A percentile compares a stretch with the other conserved stretches of the same genome.
These are phyloP conservation scores for Anolis carolinensis DNA, from an alignment of 2,113 vertebrate genomes.

Conservation along the genomic window DNA sequence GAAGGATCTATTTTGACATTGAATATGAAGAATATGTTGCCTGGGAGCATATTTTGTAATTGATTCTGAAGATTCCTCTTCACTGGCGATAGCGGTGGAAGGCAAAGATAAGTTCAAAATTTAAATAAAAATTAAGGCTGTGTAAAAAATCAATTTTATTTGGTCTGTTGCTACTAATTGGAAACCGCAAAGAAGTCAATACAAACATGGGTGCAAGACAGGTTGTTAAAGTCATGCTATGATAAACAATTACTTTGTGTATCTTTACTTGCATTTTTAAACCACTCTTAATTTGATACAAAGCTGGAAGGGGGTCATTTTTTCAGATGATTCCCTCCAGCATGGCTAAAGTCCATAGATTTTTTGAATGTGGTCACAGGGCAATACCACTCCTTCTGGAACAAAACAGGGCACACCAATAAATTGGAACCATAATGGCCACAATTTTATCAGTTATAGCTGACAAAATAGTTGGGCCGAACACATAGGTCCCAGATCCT, in stretches of 20 bases:
- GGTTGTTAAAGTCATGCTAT: neutral
- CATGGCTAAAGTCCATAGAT: no score
- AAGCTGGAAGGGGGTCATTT: neutral
- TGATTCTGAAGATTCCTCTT: neutral
- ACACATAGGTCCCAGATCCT: no score
- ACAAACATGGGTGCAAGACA: neutral
- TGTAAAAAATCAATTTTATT: slow-evolving; percentile 1
- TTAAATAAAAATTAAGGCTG: neutral
- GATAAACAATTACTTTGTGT: neutral
- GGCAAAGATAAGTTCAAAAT: neutral
- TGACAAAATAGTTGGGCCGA: no score
- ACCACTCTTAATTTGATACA: neutral
- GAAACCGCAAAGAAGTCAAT: neutral
- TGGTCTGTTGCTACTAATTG: neutral
- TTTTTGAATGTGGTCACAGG: no score
- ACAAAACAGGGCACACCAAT: no score
- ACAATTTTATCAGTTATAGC: no score
- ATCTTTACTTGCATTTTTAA: neutral
- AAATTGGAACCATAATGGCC: no score
- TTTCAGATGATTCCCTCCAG: no score
- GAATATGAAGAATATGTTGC: neutral
- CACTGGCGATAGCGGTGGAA: neutral
- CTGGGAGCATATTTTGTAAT: neutral
- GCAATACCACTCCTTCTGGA: no score
- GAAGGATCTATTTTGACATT: neutral